Base-by-base conservation (phyloP, 2,113 vertebrate species). In the Xerus inauris region DNA sequence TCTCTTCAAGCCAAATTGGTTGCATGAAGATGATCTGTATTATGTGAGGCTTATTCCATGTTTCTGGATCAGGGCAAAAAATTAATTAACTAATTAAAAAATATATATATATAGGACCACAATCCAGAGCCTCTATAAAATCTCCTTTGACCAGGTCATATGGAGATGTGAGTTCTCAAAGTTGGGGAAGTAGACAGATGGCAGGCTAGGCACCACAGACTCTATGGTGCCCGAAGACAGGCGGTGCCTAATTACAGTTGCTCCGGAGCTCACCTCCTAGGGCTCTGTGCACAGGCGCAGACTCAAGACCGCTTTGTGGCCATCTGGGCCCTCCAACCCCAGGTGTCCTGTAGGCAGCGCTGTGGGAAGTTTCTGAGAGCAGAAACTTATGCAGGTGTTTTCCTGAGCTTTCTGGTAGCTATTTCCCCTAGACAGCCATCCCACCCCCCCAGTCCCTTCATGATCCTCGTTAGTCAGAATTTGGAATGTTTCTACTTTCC, bases 401-500 rank as follows among this genome's bases (percentile, higher is more conserved):
- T 38, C 10, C 0, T 75, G 1, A 47, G 62, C 42, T 72, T 71
- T 90, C 45, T 54, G 80, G 49, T 35, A 1, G 28, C 42, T 93
- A 20, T 81, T 89, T 94, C 2, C 1, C 1, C 72, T 57, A 90
- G 51, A 92, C n/a, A 54, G 72, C 8, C 59, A 1, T 19, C 54
- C 59, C 59, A n/a, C 4, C 9, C 30, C 26, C 45, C 1, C 30
- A 28, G 49, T 35, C 54, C 16, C 47, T 54, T 87, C 30, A 38
- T 47, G 8, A 59, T 87, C 17, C 42, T 82, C 35, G 38, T 45
- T 79, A 64, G 32, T 89, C 75, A 94, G 49, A 91, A 91, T n/a
- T 81, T 62, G 17, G 8, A 62, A 84, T 84, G 64, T 94, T 97
- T 94, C 59, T 73, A 65, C 81, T 92, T 91, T 19, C 19, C 38